Conservation (phyloP, 1,140 invertebrate genomes). For the Aphidius gifuensis region DNA sequence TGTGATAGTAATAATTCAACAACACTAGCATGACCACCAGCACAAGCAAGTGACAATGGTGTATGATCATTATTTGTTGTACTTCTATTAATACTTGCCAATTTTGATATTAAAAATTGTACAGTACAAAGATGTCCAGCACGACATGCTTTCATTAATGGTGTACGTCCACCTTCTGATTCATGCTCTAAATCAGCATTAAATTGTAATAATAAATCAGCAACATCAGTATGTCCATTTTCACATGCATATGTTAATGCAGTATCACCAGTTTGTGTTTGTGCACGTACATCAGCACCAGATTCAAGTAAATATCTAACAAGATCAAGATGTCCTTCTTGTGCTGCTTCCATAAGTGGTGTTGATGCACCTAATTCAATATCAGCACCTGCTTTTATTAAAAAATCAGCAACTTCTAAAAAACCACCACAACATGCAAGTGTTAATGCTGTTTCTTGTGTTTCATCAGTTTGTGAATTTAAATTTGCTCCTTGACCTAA, state of each 20-base stretch:
- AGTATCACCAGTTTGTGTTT: constrained; percentile 92
- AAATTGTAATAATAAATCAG: constrained; percentile 82
- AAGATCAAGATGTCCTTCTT: constrained; percentile 93
- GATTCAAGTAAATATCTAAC: constrained; percentile 83
- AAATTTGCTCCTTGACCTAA: constrained; percentile 93
- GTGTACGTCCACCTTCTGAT: constrained; percentile 91
- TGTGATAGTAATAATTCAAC: constrained; percentile 87
- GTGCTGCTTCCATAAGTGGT: constrained; percentile 96
- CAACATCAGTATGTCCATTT: constrained; percentile 93
- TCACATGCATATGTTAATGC: constrained; percentile 97
- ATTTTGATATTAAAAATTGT: constrained; percentile 90
- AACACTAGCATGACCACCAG: constrained; percentile 88
- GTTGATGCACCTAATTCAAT: constrained; percentile 94
- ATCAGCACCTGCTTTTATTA: constrained; percentile 93
- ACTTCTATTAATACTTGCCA: constrained; percentile 89
- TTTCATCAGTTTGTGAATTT: constrained; percentile 97
- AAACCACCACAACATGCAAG: constrained; percentile 97
- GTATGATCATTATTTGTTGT: constrained; percentile 99
- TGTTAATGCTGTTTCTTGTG: constrained; percentile 95
- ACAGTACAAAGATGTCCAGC: constrained; percentile 98
- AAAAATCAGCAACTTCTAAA: constrained; percentile 93
- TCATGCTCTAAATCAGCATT: constrained; percentile 92
- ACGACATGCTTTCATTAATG: constrained; percentile 97
- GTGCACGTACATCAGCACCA: constrained; percentile 86
- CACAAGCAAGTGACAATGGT: constrained; percentile 94